Base-by-base conservation (phyloP, 2,113 vertebrate genomes). In the Psettodes erumei region DNA sequence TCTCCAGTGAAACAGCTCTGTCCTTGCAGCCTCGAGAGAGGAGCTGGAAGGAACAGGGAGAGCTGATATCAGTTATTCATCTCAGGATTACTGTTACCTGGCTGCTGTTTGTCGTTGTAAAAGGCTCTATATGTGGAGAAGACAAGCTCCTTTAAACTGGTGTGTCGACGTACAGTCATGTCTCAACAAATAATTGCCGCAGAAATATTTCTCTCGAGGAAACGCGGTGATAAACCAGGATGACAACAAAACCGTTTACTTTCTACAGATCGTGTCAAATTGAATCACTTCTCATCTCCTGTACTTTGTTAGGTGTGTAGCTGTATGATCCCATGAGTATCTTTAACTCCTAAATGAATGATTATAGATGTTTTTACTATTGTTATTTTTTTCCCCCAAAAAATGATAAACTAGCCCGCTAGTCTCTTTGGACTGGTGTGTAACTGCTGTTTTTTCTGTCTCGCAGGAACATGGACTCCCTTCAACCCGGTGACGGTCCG, bases 401-500 rank as follows among this genome's bases (percentile, higher is more conserved):
- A 30, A 16, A 59, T 9, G 38, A 35, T 27, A 38, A 55, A 43
- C n/a, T 4, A 33, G 2, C 12, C 12, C 25, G 3, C 6, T 19
- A 4, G 16, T 53, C 19, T 66, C 40, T 15, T 30, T 54, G 7
- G 21, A 1, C 37, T 48, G 60, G n/a, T 32, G 27, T 67, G 58
- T 67, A 60, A 62, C 61, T 27, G 8, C 1, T 23, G 6, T n/a
- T 67, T n/a, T 71, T 65, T 90, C 33, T 91, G 53, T 82, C 23
- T 95, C 30, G 4, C 93, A 99, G 98, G 98, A 71, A 99, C 97
- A 0, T 99, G 98, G 98, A 99, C 97, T 76, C 97, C 97, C 0
- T 99, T 99, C 89, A 99, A 99, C 78, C 98, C 97, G 15, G 96
- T 96, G 89, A 99, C 98, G 0, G 97, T 99, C 54, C 93, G 96